Evolutionary conservation across 2,888 invertebrate genomes (phyloP).

Genomic region (Pachycephus smyrnensis): DNA sequence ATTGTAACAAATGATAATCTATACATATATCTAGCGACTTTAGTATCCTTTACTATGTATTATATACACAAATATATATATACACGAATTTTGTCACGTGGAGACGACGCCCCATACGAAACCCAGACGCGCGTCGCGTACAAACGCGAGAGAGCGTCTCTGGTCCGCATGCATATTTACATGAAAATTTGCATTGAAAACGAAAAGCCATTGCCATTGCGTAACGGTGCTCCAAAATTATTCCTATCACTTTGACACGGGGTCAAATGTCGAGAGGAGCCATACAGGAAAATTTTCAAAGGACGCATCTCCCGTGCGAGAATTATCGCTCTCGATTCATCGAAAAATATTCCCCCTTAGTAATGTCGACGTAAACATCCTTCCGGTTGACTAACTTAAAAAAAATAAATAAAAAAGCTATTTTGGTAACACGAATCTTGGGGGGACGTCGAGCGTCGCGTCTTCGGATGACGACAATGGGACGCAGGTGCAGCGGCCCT

Average conservation of each 20-base stretch:
- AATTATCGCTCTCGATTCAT: too few species aligned
- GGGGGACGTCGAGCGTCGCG: background rate
- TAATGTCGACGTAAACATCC: background rate
- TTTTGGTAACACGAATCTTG: background rate
- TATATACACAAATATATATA: background rate
- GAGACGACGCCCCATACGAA: background rate
- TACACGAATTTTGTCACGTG: background rate
- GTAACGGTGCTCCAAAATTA: background rate
- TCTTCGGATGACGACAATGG: constrained; percentile 7
- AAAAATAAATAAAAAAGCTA: background rate
- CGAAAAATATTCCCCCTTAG: too few species aligned
- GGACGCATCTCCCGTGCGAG: background rate
- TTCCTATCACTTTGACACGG: background rate
- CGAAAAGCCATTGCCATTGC: background rate
- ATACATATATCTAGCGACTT: background rate
- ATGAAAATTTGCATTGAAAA: background rate
- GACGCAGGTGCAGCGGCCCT: constrained; percentile 45
- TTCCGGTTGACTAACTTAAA: background rate
- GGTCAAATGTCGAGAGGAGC: background rate
- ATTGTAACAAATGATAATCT: background rate
- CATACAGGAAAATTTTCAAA: background rate
- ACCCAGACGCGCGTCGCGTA: background rate
- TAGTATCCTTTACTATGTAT: too few species aligned
- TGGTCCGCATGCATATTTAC: background rate
- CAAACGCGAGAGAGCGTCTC: background rate